Base-by-base conservation (phyloP, 2,113 vertebrate species). In the Myiozetetes cayanensis region DNA sequence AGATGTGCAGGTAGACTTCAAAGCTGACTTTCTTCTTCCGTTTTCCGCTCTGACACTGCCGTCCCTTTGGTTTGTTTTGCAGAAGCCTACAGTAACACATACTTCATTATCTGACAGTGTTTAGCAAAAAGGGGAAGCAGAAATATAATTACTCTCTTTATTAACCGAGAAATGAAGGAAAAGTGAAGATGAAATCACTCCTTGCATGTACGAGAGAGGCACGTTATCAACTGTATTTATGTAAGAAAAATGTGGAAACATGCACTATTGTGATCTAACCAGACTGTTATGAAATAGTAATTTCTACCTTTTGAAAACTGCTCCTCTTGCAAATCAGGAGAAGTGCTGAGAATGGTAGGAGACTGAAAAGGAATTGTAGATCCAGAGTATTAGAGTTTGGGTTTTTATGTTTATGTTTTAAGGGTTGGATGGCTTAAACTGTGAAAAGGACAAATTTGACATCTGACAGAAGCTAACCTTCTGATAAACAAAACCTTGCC, bases 11-110 rank as follows among this genome's bases (percentile, higher is more conserved):
- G 94, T 68, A 95, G 83, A 94, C 93, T 97, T 96, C 94, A 96
- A 98, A 97, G 93, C 89, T 88, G 81, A 76, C 91, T 97, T 97
- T 96, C 76, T 97, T 97, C 90, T 97, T 96, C 79, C 74, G 0
- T 80, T 92, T 96, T 73, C 85, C 8, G 0, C 87, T 94, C 80
- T 94, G 95, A 97, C 94, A 87, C 75, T 93, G 61, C 53, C 35
- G 73, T 92, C 85, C 86, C 83, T 96, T 89, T 80, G 55, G 85
- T 94, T 96, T 96, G 74, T 90, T 79, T 96, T 90, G 87, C 71
- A 91, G 90, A 88, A 95, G 61, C 93, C 82, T 95, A 63, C 28
- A 92, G 73, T 89, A 94, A 92, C 76, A 77, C 28, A 86, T 59
- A 39, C 84, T 93, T 91, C 59, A 87, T 93, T 94, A 88, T 72